A percentile compares a stretch with the other conserved stretches of the same genome.
Evolutionary conservation across 2,888 invertebrate genomes (phyloP).

Genomic region (Bombylius discolor): DNA sequence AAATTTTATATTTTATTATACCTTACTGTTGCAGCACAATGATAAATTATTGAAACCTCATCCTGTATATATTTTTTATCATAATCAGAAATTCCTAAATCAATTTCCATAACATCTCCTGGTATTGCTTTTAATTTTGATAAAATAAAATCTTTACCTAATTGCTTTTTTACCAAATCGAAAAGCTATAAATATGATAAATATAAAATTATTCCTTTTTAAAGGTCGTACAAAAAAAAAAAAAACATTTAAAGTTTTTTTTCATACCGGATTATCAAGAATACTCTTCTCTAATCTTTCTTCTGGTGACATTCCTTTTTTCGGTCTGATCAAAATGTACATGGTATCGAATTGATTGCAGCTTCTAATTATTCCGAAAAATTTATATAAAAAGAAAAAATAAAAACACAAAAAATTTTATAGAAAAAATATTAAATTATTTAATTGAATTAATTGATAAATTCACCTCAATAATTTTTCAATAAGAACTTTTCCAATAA

Average conservation of each 20-base stretch:
- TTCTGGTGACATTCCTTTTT: constrained; percentile 61
- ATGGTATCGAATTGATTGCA: constrained; percentile 59
- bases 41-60: constrained; percentile 64
- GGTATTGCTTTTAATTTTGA: constrained; percentile 52
- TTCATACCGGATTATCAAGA: constrained; percentile 57
- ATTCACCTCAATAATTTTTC: neutral
- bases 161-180: constrained; percentile 51
- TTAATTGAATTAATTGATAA: neutral
- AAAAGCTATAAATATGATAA: constrained; percentile 47
- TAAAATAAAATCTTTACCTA: constrained; percentile 47
- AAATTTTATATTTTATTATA: neutral
- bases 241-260: no score
- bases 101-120: constrained; percentile 51
- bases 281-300: constrained; percentile 55
- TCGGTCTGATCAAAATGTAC: constrained; percentile 62
- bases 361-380: constrained; percentile 27
- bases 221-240: no score
- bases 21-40: constrained; percentile 52
- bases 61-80: constrained; percentile 48
- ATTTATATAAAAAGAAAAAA: neutral
- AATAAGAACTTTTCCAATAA: neutral
- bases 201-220: no score
- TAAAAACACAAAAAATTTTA: neutral
- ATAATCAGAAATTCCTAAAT: constrained; percentile 48
- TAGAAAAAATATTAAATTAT: no score